Conservation (phyloP, 2,888 invertebrate genomes). For the Orthonevra nobilis region DNA sequence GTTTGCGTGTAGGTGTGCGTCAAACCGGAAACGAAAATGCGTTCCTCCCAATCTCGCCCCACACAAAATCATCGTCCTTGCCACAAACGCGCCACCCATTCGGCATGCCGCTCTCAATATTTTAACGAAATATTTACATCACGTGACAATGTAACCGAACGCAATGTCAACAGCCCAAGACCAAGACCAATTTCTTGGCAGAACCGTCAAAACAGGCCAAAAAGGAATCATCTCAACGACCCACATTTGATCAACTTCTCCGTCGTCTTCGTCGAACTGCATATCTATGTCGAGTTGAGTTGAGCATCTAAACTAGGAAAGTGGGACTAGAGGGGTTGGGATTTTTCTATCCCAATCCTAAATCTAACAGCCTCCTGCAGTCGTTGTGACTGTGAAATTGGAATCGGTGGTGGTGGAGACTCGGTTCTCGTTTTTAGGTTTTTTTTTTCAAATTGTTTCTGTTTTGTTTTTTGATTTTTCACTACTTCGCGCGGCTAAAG, state of each 20-base stretch:
- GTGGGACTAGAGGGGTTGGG: conserved; percentile 41
- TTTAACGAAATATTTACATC: conserved; percentile 23
- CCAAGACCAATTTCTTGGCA: conserved; percentile 40
- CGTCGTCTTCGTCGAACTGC: conserved; percentile 41
- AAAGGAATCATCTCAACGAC: conserved; percentile 53
- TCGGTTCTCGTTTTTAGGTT: conserved; percentile 67
- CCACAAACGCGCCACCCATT: no score
- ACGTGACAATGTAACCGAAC: conserved; percentile 36
- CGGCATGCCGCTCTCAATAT: no score
- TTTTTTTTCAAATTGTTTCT: conserved; percentile 32
- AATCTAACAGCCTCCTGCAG: conserved; percentile 18
- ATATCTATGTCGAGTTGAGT: conserved; percentile 37
- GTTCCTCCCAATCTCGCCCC: conserved; percentile 28
- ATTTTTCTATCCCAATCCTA: background rate
- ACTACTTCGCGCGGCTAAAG: conserved; percentile 66
- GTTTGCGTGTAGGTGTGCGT: conserved; percentile 52
- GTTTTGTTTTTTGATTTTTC: conserved; percentile 32
- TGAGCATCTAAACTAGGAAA: conserved; percentile 52
- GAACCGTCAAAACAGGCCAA: conserved; percentile 24
- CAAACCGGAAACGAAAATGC: conserved; percentile 54
- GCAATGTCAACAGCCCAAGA: conserved; percentile 59
- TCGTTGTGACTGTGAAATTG: conserved; percentile 5
- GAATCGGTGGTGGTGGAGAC: conserved; percentile 38
- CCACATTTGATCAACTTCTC: no score
- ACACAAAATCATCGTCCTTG: no score